Conservation (phyloP, 2,888 invertebrate species). For the Neelides folsomi region DNA sequence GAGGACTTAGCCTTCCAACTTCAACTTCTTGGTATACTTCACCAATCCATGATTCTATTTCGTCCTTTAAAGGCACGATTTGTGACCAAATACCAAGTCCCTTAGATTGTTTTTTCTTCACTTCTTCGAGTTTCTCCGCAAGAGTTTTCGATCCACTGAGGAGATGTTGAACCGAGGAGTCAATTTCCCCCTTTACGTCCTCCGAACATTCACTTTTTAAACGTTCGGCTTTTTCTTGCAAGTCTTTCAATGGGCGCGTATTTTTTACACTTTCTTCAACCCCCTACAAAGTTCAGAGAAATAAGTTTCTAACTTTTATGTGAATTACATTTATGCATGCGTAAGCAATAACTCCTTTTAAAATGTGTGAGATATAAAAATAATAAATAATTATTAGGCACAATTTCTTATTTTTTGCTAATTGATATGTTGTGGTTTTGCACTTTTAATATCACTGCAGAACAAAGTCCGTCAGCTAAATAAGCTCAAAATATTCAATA, state of each 20-base stretch:
- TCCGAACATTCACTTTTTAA: slow-evolving; percentile 28
- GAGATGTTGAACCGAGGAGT: slow-evolving; percentile 16
- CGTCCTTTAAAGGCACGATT: slow-evolving; percentile 13
- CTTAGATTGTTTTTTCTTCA: slow-evolving; percentile 7
- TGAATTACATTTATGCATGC: no score
- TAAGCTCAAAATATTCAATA: no score
- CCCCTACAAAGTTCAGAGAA: slow-evolving; percentile 6
- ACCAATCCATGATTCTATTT: slow-evolving; percentile 20
- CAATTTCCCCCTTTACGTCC: slow-evolving; percentile 24
- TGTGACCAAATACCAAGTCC: slow-evolving; percentile 13
- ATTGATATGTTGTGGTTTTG: no score
- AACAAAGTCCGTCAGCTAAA: no score
- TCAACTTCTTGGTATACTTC: slow-evolving; percentile 17
- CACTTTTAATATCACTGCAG: no score
- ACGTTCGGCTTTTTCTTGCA: slow-evolving; percentile 19
- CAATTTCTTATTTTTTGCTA: no score
- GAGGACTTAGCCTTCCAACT: slow-evolving; percentile 4
- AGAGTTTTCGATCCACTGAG: slow-evolving; percentile 18
- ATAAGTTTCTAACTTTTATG: background rate
- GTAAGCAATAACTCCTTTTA: no score
- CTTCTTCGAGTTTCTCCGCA: slow-evolving; percentile 11
- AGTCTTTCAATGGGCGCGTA: slow-evolving; percentile 10
- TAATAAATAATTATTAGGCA: no score
- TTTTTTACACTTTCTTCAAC: slow-evolving; percentile 7
- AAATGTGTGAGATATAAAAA: no score